Evolutionary conservation across 37 sponge, comb jelly and placozoan genomes (phyloP).

Genomic region (Aphrocallistes beatrix): DNA sequence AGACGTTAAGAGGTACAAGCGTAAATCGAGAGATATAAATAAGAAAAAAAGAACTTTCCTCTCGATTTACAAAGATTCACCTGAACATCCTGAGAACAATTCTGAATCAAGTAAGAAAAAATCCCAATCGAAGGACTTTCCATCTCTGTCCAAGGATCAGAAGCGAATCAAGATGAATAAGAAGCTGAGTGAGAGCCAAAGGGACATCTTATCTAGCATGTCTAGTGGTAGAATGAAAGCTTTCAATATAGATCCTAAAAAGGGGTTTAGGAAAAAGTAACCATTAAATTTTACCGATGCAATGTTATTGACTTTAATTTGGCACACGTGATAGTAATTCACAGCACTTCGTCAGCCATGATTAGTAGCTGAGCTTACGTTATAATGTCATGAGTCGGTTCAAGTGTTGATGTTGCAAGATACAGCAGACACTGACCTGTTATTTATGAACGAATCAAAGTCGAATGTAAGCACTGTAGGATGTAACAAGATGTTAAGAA

Average conservation of each 20-base stretch:
- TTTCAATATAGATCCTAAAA: background rate
- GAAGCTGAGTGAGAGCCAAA: background rate
- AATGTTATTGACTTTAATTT: too few species aligned
- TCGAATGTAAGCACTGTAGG: too few species aligned
- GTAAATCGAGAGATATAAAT: conserved; percentile 33
- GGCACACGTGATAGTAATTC: too few species aligned
- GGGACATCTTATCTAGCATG: background rate
- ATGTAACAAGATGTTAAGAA: too few species aligned
- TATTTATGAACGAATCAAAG: too few species aligned
- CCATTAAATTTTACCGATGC: too few species aligned
- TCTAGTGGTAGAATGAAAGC: conserved; percentile 6
- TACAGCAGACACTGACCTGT: too few species aligned
- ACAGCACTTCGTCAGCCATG: too few species aligned
- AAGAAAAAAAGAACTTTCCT: conserved; percentile 54
- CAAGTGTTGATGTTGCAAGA: too few species aligned
- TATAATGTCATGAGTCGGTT: too few species aligned
- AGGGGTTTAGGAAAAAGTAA: background rate
- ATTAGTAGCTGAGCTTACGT: too few species aligned
- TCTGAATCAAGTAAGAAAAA: background rate
- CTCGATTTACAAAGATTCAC: background rate
- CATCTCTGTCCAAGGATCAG: background rate
- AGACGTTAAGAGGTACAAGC: conserved; percentile 46
- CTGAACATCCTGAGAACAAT: too few species aligned
- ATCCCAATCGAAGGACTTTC: background rate
- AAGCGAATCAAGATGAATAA: background rate